Conservation (phyloP, 2,888 invertebrate species). For the Pilophorus perplexus region DNA sequence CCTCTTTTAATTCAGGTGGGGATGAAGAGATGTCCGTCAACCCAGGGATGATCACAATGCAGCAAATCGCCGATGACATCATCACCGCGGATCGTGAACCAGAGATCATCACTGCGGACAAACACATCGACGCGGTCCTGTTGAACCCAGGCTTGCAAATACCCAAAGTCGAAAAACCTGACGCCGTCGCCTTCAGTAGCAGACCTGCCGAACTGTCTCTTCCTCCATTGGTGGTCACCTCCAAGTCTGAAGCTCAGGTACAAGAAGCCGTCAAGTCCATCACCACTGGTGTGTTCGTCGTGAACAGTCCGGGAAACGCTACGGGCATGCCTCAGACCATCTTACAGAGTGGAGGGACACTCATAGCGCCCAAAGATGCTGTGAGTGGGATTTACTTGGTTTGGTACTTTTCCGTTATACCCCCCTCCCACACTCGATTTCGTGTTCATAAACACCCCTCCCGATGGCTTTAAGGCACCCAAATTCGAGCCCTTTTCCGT, state of each 20-base stretch:
- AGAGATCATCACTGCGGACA: conserved; percentile 16
- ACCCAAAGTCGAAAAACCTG: not conserved
- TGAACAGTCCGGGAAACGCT: conserved; percentile 27
- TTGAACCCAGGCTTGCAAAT: not conserved
- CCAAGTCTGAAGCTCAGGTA: conserved; percentile 11
- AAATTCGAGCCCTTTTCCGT: too few species aligned
- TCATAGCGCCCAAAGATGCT: conserved; percentile 23
- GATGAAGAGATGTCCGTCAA: too few species aligned
- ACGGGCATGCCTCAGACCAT: conserved; percentile 14
- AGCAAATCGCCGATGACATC: not conserved
- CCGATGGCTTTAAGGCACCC: too few species aligned
- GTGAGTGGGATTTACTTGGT: too few species aligned
- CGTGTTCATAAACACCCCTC: too few species aligned
- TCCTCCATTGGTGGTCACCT: conserved; percentile 2
- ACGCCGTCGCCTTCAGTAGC: not conserved
- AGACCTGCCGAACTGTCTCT: not conserved
- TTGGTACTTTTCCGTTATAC: too few species aligned
- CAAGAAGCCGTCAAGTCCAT: conserved; percentile 37
- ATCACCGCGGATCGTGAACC: too few species aligned
- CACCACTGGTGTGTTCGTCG: conserved; percentile 39
- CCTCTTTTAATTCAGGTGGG: too few species aligned
- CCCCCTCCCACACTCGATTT: too few species aligned
- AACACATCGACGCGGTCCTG: not conserved
- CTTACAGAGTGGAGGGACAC: conserved; percentile 18
- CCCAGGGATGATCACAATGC: not conserved